Evolutionary conservation across 2,797 vertebrate species (phyloP), one percentile per base, ranked within the genome.

Genomic region (Hydrocynus forskahlii): DNA sequence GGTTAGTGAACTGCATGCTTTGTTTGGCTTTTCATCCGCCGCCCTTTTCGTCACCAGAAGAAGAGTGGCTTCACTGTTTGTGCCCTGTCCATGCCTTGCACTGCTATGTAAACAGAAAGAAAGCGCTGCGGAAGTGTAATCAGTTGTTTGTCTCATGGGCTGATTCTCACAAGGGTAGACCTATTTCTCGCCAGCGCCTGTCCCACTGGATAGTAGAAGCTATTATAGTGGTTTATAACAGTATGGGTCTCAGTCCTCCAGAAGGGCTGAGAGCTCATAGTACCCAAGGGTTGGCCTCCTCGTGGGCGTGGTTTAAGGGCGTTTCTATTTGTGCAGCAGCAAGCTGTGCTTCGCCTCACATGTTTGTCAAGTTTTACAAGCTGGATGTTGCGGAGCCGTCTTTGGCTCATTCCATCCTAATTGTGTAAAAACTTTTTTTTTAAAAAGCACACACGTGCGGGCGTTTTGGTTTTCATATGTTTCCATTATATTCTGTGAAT

Each of bases 131-230:
- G 14, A 62, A 14, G 7, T 10, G 59, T 52, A 21, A 64, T n/a
- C 59, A 50, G 23, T 38, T 48, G 5, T 43, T 43, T 9, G 43
- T 43, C 6, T 43, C 43, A 43, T 43, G 43, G 43, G 43, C 5
- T 43, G 6, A 6, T 43, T 43, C 9, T 50, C 40, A 19, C 40
- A 59, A 21, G 60, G 59, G 57, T 35, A 7, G 62, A 75, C 14
- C 40, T 14, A 2, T 48, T 76, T 76, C 38, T 43, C 2, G 0
- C 25, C 73, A 63, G 5, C 6, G 23, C 8, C 12, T 54, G 12
- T 76, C 25, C 4, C 10, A 76, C 10, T 77, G 62, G 19, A 67
- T 55, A 14, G 48, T 77, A 38, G 13, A 21, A 17, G 63, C 48
- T 38, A 67, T 43, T 38, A 14, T 19, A 40, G 12, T 67, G 35